A percentile compares a stretch with the other conserved stretches of the same genome.
Conservation (phyloP, 2,797 vertebrate genomes). For the Eutrigla gurnardus region DNA sequence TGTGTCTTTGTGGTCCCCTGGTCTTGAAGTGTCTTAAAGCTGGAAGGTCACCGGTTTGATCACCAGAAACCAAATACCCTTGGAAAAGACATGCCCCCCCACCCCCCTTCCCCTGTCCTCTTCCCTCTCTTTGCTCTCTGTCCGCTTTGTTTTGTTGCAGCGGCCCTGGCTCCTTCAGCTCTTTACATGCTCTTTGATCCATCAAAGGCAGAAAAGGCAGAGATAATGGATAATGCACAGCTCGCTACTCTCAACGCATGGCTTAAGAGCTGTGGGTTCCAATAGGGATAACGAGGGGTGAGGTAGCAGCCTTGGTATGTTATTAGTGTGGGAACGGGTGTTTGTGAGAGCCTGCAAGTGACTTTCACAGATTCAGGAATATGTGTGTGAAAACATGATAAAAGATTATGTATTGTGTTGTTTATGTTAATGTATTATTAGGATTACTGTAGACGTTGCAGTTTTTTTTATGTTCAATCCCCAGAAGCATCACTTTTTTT, state of each 20-base stretch:
- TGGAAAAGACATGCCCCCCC: slow-evolving; percentile 21
- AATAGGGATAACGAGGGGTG: slow-evolving; percentile 47
- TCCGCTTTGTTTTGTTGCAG: slow-evolving; percentile 42
- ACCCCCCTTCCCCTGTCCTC: slow-evolving; percentile 26
- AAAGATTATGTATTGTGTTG: background rate
- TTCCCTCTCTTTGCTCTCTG: slow-evolving; percentile 19
- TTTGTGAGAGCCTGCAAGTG: slow-evolving; percentile 8
- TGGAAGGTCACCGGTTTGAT: slow-evolving; percentile 27
- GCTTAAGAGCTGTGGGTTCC: slow-evolving; percentile 63
- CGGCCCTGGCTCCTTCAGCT: slow-evolving; percentile 41
- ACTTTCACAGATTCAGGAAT: background rate
- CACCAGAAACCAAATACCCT: slow-evolving; percentile 44
- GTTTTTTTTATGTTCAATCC: background rate
- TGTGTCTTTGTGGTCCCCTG: background rate
- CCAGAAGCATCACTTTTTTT: background rate
- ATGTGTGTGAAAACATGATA: background rate
- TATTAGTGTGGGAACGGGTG: slow-evolving; percentile 49
- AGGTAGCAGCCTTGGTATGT: slow-evolving; percentile 67
- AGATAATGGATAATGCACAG: slow-evolving; percentile 70
- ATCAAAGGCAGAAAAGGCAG: slow-evolving; percentile 64
- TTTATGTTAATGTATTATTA: background rate
- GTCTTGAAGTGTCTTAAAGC: slow-evolving; percentile 6
- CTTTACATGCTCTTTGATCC: slow-evolving; percentile 68
- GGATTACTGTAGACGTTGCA: background rate
- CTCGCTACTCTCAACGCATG: slow-evolving; percentile 50